Evolutionary conservation across 2,888 invertebrate species (phyloP).

Genomic region (Arrhopalites spinosus): DNA sequence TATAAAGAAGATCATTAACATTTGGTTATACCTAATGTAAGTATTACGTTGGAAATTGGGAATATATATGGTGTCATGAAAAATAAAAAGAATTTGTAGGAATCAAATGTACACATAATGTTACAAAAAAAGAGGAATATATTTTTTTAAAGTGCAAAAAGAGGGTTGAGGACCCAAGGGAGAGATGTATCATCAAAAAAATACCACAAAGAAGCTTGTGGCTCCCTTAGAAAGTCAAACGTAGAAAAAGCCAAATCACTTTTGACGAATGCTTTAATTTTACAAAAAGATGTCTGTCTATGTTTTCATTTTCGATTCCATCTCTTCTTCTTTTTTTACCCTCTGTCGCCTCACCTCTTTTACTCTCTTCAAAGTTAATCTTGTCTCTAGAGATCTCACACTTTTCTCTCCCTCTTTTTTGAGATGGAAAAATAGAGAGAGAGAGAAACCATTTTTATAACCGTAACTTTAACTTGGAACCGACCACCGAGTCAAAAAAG

Average conservation of each 20-base stretch:
- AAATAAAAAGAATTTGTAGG: neutral
- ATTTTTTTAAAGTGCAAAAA: constrained; percentile 9
- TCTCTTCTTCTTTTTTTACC: neutral
- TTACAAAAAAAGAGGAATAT: neutral
- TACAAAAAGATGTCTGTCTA: constrained; percentile 32
- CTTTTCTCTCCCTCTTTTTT: constrained; percentile 15
- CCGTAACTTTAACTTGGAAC: too few species aligned
- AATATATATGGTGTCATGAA: neutral
- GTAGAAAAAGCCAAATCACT: constrained; percentile 41
- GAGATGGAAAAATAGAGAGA: neutral
- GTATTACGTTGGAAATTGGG: neutral
- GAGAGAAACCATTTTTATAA: neutral
- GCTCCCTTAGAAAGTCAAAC: constrained; percentile 22
- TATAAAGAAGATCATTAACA: too few species aligned
- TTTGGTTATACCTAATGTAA: too few species aligned
- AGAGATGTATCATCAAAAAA: constrained; percentile 40
- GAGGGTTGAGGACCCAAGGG: constrained; percentile 35
- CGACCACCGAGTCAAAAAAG: too few species aligned
- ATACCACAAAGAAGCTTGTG: constrained; percentile 31
- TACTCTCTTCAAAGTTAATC: constrained; percentile 20
- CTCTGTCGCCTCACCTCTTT: constrained; percentile 4
- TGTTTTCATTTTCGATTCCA: constrained; percentile 25
- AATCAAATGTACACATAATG: constrained; percentile 18
- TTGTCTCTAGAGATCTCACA: constrained; percentile 18
- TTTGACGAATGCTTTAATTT: constrained; percentile 47